Percentiles rank a stretch among this genome's conserved stretches.
phyloP scores from a whole-genome alignment of 23 tunicate genomes.

The Ascidia mentula region DNA sequence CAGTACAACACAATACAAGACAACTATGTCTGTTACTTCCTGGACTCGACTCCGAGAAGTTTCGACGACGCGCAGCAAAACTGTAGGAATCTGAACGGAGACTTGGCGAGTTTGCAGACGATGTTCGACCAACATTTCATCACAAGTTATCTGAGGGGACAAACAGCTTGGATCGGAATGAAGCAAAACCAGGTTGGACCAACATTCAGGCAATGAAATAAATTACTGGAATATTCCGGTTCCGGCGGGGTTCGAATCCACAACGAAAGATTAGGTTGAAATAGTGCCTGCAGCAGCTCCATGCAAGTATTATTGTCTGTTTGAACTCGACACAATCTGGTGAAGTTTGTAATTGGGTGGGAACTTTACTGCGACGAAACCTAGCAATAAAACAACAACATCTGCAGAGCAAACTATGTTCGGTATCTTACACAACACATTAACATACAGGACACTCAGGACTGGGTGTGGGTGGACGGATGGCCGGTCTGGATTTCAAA shows the following conservation, averaged over 20 bases:
- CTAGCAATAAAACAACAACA: too few species aligned
- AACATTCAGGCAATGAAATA: background rate
- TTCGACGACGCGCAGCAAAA: conserved; percentile 65
- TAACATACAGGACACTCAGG: conserved; percentile 34
- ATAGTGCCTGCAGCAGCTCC: too few species aligned
- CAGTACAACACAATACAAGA: conserved; percentile 61
- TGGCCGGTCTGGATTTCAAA: conserved; percentile 96
- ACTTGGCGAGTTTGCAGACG: conserved; percentile 76
- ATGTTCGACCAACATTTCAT: conserved; percentile 68
- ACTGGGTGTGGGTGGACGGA: conserved; percentile 82
- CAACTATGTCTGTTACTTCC: conserved; percentile 62
- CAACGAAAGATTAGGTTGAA: too few species aligned
- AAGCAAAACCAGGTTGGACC: conserved; percentile 40
- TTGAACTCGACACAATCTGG: too few species aligned
- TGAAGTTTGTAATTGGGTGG: too few species aligned
- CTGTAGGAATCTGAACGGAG: conserved; percentile 36
- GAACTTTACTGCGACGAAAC: too few species aligned
- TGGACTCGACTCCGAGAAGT: conserved; percentile 37
- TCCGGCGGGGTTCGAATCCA: background rate
- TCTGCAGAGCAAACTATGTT: too few species aligned
- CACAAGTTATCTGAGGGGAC: conserved; percentile 60
- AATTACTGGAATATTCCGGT: background rate
- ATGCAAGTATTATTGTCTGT: too few species aligned
- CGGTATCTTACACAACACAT: too few species aligned
- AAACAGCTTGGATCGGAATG: conserved; percentile 79